Percentiles rank a stretch among this genome's conserved stretches.
phyloP scores from a whole-genome alignment of 2,888 invertebrate genomes.

The Clostera curtula region DNA sequence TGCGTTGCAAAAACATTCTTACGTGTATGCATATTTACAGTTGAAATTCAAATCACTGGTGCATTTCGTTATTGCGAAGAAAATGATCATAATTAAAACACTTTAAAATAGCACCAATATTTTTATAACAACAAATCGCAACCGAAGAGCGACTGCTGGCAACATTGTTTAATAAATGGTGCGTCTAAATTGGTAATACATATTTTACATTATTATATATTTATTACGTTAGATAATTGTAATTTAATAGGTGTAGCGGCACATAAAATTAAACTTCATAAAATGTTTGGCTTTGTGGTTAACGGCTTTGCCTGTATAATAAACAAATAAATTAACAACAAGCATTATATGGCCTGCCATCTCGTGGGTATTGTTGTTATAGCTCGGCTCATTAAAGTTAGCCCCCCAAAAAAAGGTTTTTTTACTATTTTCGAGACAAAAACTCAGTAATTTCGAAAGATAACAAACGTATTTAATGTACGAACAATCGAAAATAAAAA shows the following conservation, averaged over 20 bases:
- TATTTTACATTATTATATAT: too few relatives aligned
- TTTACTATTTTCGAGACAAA: conserved; percentile 16
- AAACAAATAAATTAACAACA: conserved; percentile 38
- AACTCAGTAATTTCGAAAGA: too few relatives aligned
- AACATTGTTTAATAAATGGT: too few relatives aligned
- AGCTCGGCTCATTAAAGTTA: conserved; percentile 17
- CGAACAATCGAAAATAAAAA: too few relatives aligned
- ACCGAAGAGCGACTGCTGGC: conserved; percentile 36
- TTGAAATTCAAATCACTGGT: conserved; percentile 56
- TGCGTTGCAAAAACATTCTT: conserved; percentile 37
- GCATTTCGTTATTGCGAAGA: conserved; percentile 31
- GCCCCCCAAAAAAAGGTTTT: too few relatives aligned
- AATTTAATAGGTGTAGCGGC: too few relatives aligned
- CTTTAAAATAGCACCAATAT: conserved; percentile 69
- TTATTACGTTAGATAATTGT: too few relatives aligned
- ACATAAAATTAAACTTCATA: too few relatives aligned
- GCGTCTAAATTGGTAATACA: too few relatives aligned
- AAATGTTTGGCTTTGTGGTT: too few relatives aligned
- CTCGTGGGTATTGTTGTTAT: conserved; percentile 12
- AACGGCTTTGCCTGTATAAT: too few relatives aligned
- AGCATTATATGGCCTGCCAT: conserved; percentile 33
- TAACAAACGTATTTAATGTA: too few relatives aligned
- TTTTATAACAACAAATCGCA: conserved; percentile 56
- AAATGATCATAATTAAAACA: conserved; percentile 28
- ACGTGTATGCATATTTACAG: conserved; percentile 25